phyloP scores from a whole-genome alignment of 2,888 invertebrate species.

The Apeira syringaria region DNA sequence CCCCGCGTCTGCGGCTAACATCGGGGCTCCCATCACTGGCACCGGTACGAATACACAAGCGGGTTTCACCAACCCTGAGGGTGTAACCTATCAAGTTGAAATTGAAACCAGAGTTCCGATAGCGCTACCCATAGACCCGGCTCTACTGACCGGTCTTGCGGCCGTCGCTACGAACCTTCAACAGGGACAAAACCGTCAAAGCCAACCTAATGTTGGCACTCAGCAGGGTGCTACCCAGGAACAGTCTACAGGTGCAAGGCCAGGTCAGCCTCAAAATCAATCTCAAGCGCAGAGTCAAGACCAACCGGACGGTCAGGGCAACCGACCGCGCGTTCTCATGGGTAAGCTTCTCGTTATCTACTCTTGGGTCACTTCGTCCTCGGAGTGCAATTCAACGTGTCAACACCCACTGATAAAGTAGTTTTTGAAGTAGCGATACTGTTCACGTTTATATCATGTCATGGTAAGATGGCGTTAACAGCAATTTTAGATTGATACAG shows the following conservation, averaged over 20 bases:
- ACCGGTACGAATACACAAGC: conserved; percentile 43
- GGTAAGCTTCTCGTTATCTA: conserved; percentile 43
- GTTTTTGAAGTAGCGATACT: too few species aligned
- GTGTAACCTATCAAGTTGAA: conserved; percentile 60
- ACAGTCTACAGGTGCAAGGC: conserved; percentile 14
- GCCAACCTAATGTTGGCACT: not conserved
- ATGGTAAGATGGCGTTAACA: too few species aligned
- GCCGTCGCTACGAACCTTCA: conserved; percentile 29
- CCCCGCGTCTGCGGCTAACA: not conserved
- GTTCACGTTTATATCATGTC: too few species aligned
- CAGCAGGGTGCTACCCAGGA: conserved; percentile 16
- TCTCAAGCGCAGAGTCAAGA: conserved; percentile 4
- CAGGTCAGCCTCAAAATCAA: conserved; percentile 7
- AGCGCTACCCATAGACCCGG: conserved; percentile 52
- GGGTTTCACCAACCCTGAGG: conserved; percentile 35
- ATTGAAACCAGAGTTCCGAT: conserved; percentile 62
- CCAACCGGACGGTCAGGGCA: conserved; percentile 25
- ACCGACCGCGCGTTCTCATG: conserved; percentile 45
- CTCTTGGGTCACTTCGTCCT: not conserved
- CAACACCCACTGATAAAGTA: not conserved
- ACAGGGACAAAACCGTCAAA: conserved; percentile 7
- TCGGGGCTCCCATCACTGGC: not conserved
- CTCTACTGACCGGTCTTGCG: conserved; percentile 43
- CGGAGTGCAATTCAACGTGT: not conserved
- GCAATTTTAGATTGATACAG: too few species aligned